Percentiles rank a stretch among this genome's conserved stretches.
These are phyloP conservation scores for Mormyrus proboscirostris DNA, from an alignment of 2,797 vertebrate genomes.

Conservation along the genomic window DNA sequence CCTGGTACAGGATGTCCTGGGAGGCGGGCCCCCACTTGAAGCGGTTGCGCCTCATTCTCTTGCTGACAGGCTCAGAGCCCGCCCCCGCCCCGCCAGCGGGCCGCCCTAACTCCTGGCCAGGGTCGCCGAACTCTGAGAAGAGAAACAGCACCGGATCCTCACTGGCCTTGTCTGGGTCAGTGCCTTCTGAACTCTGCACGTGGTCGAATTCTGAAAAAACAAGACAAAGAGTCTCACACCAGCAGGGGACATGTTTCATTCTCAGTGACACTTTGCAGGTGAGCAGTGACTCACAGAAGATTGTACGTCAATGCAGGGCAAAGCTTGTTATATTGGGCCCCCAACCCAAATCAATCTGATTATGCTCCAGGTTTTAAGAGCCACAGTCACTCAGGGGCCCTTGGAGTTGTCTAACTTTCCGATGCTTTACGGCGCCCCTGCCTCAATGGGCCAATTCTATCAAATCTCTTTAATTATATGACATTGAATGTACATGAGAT, in stretches of 20 bases:
- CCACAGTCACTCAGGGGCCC: background rate
- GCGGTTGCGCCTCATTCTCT: slow-evolving; percentile 95
- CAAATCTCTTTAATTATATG: background rate
- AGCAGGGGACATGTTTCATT: background rate
- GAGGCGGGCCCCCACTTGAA: slow-evolving; percentile 99
- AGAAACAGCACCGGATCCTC: slow-evolving; percentile 96
- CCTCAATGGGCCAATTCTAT: background rate
- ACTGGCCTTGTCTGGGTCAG: slow-evolving; percentile 90
- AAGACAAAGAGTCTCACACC: slow-evolving; percentile 43
- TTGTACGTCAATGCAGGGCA: background rate
- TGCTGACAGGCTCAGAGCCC: slow-evolving; percentile 84
- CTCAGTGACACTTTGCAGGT: background rate
- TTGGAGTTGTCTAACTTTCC: background rate
- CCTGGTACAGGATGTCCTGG: slow-evolving; percentile 98
- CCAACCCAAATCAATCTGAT: background rate
- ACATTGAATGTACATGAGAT: background rate
- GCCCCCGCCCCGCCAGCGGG: slow-evolving; percentile 62
- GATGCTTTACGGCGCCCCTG: background rate
- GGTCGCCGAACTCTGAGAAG: slow-evolving; percentile 93
- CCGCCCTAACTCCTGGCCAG: slow-evolving; percentile 76
- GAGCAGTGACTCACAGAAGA: background rate
- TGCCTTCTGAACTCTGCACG: slow-evolving; percentile 76
- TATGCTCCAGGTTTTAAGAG: background rate
- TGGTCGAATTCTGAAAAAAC: slow-evolving; percentile 95
- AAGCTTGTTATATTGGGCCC: background rate